Base-by-base conservation (phyloP, 2,113 vertebrate genomes). In the Cyphomyrus discorhynchus region DNA sequence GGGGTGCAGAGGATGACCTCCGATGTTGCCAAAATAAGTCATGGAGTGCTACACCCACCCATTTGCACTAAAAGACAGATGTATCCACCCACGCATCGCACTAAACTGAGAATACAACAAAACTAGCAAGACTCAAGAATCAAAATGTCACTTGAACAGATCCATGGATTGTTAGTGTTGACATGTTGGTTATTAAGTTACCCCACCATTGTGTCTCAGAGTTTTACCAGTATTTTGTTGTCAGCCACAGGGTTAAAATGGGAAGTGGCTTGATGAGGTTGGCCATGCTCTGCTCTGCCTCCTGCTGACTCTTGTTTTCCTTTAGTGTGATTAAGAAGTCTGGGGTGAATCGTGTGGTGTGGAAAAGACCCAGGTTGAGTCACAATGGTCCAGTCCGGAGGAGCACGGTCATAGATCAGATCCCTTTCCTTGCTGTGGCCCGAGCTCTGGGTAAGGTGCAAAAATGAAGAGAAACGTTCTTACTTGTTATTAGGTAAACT, bases 381-480 rank as follows among this genome's bases (percentile, higher is more conserved):
- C 98, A 99, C 94, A 98, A 97, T 0, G 98, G 98, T 21, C 98
- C 98, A 0, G 97, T 99, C 91, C 95, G 98, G 88, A 96, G 98
- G 86, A 99, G 98, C 94, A 99, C 98, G 0, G 95, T 99, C 90
- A 98, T 99, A 0, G 98, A 99, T 93, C 98, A 99, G 94, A 99
- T 99, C 80, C 98, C 98, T 0, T 99, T 99, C 93, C 94, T 99
- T 92, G 98, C 98, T 0, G 98, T 99, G 82, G 98, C 98, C 62
- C 96, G 98, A 87, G 98, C 98, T 0, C 96, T 97, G 0, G 96
- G 97, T 97, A 93, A 96, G 96, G 31, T 13, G 70, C 31, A 56
- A 87, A 47, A 85, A n/a, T 45, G 31, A 58, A 56, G 49, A 50
- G 31, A 52, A 15, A 42, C 3, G 2, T 15, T 27, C 5, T 87